Evolutionary conservation across 2,888 invertebrate genomes (phyloP), one percentile per base, ranked within the genome.

Genomic region (Metalampra italica): DNA sequence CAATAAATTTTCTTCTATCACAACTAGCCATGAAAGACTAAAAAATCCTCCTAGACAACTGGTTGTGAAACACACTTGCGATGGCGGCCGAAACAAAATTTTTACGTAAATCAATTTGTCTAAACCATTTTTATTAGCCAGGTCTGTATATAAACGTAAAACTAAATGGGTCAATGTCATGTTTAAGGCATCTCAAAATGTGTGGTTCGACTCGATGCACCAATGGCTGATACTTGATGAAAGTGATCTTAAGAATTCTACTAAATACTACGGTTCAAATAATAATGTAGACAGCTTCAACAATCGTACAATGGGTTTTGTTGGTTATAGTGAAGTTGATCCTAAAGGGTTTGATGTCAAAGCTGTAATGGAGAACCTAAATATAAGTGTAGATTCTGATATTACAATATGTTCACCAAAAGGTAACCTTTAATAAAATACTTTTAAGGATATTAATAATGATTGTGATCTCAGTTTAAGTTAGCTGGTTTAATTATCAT

Each of bases 141-240:
- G n/a, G n/a, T n/a, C n/a, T n/a, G n/a, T n/a, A n/a, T n/a, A n/a
- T n/a, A n/a, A n/a, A n/a, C n/a, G n/a, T n/a, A n/a, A n/a, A n/a
- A n/a, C n/a, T n/a, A n/a, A n/a, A n/a, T n/a, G n/a, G n/a, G n/a
- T n/a, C n/a, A n/a, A n/a, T 22, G 5, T 22, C 22, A 5, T 22
- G 22, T 43, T 74, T 76, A 51, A 84, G 84, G 80, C 75, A 14
- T 80, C 83, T 5, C 15, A 68, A 59, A 71, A 74, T 0, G 62
- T 57, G 51, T 60, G 65, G 36, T 57, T 78, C 1, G 71, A 74
- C 46, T 55, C 61, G 1, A 62, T 43, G 13, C 76, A 73, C 49
- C 68, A 72, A 53, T 84, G 82, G 84, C 50, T 82, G 32, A 54
- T 78, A 9, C 49, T 66, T 13, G 52, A 57, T 30, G 22, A 54